These are phyloP conservation scores for Cavia porcellus DNA, from an alignment of 2,113 vertebrate genomes.

Conservation along the genomic window DNA sequence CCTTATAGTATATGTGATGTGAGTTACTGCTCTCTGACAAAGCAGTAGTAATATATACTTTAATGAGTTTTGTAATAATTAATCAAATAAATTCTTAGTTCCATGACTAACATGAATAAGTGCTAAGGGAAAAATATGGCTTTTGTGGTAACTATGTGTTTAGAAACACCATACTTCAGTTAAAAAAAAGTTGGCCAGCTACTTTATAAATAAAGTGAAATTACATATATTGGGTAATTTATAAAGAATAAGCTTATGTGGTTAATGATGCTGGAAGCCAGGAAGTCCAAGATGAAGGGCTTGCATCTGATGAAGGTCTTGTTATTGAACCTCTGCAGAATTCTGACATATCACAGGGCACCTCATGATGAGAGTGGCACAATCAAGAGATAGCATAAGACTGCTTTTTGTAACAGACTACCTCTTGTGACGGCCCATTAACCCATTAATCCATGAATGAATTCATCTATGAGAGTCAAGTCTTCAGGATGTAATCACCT, in stretches of 20 bases:
- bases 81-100: conserved; percentile 18
- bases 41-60: background rate
- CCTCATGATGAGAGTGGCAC: background rate
- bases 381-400: background rate
- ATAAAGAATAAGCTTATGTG: background rate
- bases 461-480: background rate
- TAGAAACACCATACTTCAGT: background rate
- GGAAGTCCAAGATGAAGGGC: background rate
- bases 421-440: background rate
- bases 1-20: background rate
- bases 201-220: conserved; percentile 8
- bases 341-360: background rate
- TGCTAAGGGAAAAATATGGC: background rate
- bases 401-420: background rate
- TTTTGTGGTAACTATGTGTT: background rate
- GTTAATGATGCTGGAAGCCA: background rate
- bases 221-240: background rate
- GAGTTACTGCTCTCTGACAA: background rate
- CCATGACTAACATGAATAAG: background rate
- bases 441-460: background rate
- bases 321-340: background rate
- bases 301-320: background rate
- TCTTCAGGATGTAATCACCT: background rate
- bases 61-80: conserved; percentile 38
- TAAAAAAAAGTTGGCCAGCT: background rate